Base-by-base conservation (phyloP, 2,888 invertebrate species). In the Hoplodrina ambigua region DNA sequence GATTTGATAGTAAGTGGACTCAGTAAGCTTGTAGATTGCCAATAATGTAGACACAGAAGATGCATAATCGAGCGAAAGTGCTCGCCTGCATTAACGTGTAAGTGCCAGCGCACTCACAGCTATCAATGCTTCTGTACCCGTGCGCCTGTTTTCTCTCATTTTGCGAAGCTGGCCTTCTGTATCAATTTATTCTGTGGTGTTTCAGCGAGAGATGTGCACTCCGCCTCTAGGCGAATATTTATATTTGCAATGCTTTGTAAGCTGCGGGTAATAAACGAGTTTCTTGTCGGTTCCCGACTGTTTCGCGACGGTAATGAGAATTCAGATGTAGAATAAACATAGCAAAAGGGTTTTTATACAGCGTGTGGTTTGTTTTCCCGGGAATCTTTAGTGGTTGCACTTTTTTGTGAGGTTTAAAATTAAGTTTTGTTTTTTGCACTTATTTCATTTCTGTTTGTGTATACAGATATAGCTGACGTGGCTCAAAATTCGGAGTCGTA, bases 221-320 rank as follows among this genome's bases (percentile, higher is more conserved):
- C 53, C 37, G 55, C 54, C 37, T 70, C 55, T 65, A 46, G 52
- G 25, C 20, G 17, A 67, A 72, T 72, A 77, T 77, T 77, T 77
- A 77, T 58, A 68, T 64, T 68, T 61, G 57, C 77, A 64, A 68
- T 68, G 54, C 61, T 77, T 72, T 61, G 63, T 61, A 68, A 67
- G 60, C 61, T 55, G 46, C 57, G 8, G 8, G 50, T 77, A 64
- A 77, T 77, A 60, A 72, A 64, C 52, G 60, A 61, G 53, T 64
- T 72, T 77, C 63, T 68, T 61, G 57, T 68, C 53, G 49, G 44
- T 63, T 52, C 37, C n/a, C 20, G 30, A 37, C 65, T 69, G 55
- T 33, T 60, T n/a, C 11, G 8, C 15, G 33, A 17, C 20, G 25
- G 55, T 68, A 72, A 72, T 75, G 69, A 69, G 69, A 75, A 69